Percentiles rank a stretch among this genome's conserved stretches.
These are phyloP conservation scores for Temnothorax longispinosus DNA, from an alignment of 1,140 invertebrate genomes.

Conservation along the genomic window DNA sequence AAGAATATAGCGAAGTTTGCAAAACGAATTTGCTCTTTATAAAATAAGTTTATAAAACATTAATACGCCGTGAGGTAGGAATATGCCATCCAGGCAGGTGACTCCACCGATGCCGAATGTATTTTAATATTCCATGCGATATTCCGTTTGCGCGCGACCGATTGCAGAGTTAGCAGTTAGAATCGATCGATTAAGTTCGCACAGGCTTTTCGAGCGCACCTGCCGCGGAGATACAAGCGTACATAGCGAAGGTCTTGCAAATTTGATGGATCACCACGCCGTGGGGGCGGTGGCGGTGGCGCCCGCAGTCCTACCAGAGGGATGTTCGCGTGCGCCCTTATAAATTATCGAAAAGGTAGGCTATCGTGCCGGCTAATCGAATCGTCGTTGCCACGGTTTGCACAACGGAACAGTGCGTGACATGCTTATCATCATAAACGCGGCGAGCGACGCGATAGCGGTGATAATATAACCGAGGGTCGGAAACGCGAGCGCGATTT, in stretches of 20 bases:
- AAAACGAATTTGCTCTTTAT: not conserved
- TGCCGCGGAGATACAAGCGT: conserved; percentile 43
- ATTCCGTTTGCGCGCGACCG: conserved; percentile 42
- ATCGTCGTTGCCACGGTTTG: conserved; percentile 49
- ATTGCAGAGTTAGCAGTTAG: conserved; percentile 58
- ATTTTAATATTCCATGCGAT: conserved; percentile 62
- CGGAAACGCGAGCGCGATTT: not conserved
- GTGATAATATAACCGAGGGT: conserved; percentile 37
- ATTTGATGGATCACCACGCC: conserved; percentile 58
- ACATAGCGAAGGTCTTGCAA: conserved; percentile 58
- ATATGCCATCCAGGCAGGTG: not conserved
- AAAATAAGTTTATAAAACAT: not conserved
- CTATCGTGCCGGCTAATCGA: conserved; percentile 55
- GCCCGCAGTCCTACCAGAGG: not conserved
- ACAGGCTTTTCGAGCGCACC: conserved; percentile 61
- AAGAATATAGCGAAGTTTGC: not conserved
- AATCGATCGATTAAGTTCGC: conserved; percentile 67
- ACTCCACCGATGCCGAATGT: conserved; percentile 20
- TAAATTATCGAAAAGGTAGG: conserved; percentile 60
- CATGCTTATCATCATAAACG: conserved; percentile 52
- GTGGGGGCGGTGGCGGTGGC: not conserved
- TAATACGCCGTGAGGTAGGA: not conserved
- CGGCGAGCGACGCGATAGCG: conserved; percentile 38
- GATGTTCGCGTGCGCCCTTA: conserved; percentile 49
- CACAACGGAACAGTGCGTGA: conserved; percentile 54